Conservation (phyloP, 2,888 invertebrate genomes). For the Ennomos quercinarius region DNA sequence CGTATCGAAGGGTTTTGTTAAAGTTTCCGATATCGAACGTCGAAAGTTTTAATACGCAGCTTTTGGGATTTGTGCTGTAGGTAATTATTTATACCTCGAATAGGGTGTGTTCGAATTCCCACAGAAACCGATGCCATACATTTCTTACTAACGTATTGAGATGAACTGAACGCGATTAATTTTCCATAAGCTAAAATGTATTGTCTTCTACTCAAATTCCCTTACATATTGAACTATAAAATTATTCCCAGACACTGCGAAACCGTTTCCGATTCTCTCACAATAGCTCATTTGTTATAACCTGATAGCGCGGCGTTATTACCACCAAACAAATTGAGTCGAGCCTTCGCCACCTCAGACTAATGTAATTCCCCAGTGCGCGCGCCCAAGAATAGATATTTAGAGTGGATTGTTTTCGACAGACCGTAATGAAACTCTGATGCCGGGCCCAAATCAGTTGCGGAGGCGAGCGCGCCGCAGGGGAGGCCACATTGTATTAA, state of each 20-base stretch:
- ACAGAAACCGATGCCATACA: constrained; percentile 12
- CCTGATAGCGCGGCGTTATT: constrained; percentile 83
- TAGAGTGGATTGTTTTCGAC: constrained; percentile 86
- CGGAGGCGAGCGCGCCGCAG: constrained; percentile 82
- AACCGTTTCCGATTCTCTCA: constrained; percentile 79
- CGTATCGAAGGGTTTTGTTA: constrained; percentile 42
- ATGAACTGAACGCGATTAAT: no score
- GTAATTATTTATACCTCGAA: constrained; percentile 20
- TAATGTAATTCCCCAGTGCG: constrained; percentile 84
- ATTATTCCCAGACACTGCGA: constrained; percentile 71
- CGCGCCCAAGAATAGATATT: constrained; percentile 85
- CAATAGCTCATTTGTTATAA: constrained; percentile 85
- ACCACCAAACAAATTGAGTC: constrained; percentile 85
- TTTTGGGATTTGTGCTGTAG: constrained; percentile 29
- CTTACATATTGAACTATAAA: constrained; percentile 56
- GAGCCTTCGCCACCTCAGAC: constrained; percentile 86
- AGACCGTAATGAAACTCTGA: constrained; percentile 86
- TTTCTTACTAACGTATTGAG: no score
- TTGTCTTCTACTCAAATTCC: background rate
- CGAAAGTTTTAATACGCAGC: constrained; percentile 32
- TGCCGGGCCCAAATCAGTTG: constrained; percentile 83
- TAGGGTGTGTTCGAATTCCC: constrained; percentile 25
- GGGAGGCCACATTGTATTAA: constrained; percentile 85
- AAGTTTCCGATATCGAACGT: constrained; percentile 37
- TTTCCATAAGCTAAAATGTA: no score